Base-by-base conservation (phyloP, 2,888 invertebrate genomes). In the Pantelozetes paolii region DNA sequence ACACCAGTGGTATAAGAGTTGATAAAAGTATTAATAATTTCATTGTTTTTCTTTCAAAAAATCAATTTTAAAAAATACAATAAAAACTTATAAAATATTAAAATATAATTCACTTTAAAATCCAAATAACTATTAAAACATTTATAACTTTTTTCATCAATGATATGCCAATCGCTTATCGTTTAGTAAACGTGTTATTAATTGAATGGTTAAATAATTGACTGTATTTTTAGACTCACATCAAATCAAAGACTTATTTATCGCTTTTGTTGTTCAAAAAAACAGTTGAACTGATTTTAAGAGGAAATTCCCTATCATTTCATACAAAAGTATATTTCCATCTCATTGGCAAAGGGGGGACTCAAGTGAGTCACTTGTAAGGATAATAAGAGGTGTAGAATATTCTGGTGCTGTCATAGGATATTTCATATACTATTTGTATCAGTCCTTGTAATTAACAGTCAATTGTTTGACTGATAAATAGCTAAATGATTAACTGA, bases 381-480 rank as follows among this genome's bases (percentile, higher is more conserved):
- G n/a, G n/a, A n/a, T n/a, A n/a, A n/a, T n/a, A n/a, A n/a, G n/a
- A n/a, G n/a, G n/a, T n/a, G n/a, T n/a, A n/a, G n/a, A n/a, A n/a
- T n/a, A n/a, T n/a, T n/a, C n/a, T n/a, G n/a, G n/a, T n/a, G n/a
- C n/a, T n/a, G n/a, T n/a, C n/a, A n/a, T n/a, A n/a, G n/a, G n/a
- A n/a, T 5, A n/a, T n/a, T 20, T 50, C 50, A n/a, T n/a, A 8
- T 50, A 50, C 20, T n/a, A 36, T 36, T 36, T n/a, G n/a, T n/a
- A n/a, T n/a, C n/a, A n/a, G n/a, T n/a, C n/a, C n/a, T 11, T 36
- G 36, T 36, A 36, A n/a, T 50, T n/a, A 50, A 3, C 20, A 50
- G 50, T 50, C 18, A 50, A 50, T 50, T 50, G 50, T 50, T 50
- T 50, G 50, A 50, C 50, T 15, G n/a, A 50, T 50, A n/a, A n/a